Base-by-base conservation (phyloP, 1,140 invertebrate species). In the Drosophila littoralis region DNA sequence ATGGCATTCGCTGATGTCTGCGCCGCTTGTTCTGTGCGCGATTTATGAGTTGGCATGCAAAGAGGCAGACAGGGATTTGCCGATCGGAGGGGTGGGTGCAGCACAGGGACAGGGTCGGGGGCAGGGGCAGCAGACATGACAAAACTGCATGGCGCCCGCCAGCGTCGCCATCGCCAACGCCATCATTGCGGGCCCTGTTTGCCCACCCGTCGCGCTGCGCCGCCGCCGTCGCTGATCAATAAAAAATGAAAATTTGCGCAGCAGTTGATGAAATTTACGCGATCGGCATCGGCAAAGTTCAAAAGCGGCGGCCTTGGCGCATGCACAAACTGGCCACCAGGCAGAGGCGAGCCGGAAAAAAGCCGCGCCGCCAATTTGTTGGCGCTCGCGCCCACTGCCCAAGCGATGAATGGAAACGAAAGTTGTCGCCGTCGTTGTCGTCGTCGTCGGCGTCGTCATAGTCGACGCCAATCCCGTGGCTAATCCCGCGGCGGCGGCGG, bases 261-360 rank as follows among this genome's bases (percentile, higher is more conserved):
- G 84, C 84, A 89, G 80, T 88, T 89, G 84, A 89, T 89, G 84
- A 88, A 88, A 88, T 89, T 89, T 88, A 89, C 83, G 83, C 84
- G 84, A 89, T 89, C 84, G 74, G 66, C 77, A 85, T 74, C 85
- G 84, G 84, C 85, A 70, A 67, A 88, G 68, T 72, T 80, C 84
- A 88, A 88, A 88, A 71, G 75, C 79, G 65, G 65, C 81, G 67
- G 51, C 67, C 67, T 75, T 75, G 67, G 58, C 50, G 43, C 22
- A 22, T n/a, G 45, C 22, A 13, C 46, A 33, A 55, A 35, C 42
- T 40, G 32, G 58, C 45, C 46, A 52, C 28, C 58, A 61, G 63
- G 54, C 35, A 65, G 48, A 22, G 22, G 22, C 22, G 22, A 22
- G 58, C 64, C 76, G 69, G 55, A 67, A 63, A 71, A 79, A 78